A percentile compares a stretch with the other conserved stretches of the same genome.
Evolutionary conservation across 2,888 invertebrate genomes (phyloP).

Genomic region (Esperia sulphurella): DNA sequence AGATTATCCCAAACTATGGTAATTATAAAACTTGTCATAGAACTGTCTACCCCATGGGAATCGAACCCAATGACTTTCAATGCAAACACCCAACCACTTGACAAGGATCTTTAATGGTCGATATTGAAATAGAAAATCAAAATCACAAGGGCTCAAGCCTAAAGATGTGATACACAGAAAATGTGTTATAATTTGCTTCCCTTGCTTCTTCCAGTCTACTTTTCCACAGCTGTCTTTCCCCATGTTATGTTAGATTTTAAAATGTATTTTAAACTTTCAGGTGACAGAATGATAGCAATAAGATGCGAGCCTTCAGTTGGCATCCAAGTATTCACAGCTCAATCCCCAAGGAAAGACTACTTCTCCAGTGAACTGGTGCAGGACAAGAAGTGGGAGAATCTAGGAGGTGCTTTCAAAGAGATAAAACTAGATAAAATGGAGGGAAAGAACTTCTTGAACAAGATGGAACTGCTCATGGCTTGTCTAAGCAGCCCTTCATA

Average conservation of each 20-base stretch:
- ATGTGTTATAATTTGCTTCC: no score
- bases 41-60: no score
- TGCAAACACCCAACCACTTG: no score
- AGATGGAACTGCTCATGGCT: conserved; percentile 98
- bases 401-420: conserved; percentile 95
- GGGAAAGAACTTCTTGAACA: conserved; percentile 96
- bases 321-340: conserved; percentile 93
- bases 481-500: conserved; percentile 87
- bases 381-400: conserved; percentile 95
- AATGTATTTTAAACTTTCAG: conserved; percentile 34
- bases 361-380: conserved; percentile 92
- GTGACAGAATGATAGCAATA: conserved; percentile 91
- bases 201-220: no score
- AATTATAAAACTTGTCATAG: no score
- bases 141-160: no score
- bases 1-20: no score
- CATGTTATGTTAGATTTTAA: neutral
- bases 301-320: conserved; percentile 94
- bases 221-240: neutral
- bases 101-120: no score
- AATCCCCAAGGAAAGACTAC: conserved; percentile 92
- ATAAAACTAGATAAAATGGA: conserved; percentile 95
- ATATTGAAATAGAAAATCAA: no score
- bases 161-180: no score
- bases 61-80: no score